A percentile compares a stretch with the other conserved stretches of the same genome.
Evolutionary conservation across 2,113 vertebrate genomes (phyloP).

Genomic region (Mesitornis unicolor): DNA sequence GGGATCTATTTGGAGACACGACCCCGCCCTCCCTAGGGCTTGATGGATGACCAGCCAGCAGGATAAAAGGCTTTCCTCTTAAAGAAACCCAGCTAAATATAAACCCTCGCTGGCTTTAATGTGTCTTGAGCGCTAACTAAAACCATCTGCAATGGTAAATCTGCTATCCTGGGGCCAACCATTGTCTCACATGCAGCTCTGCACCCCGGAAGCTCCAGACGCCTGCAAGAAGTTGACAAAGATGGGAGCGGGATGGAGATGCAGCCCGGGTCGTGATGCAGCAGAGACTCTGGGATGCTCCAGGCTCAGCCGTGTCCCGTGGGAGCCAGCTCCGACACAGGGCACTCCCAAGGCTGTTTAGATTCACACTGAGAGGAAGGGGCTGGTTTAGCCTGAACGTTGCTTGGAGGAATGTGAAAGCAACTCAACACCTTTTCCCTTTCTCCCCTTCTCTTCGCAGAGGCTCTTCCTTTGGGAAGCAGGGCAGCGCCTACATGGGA

Average conservation of each 20-base stretch:
- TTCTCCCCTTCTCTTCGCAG: not conserved
- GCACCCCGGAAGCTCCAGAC: not conserved
- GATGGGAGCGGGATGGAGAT: not conserved
- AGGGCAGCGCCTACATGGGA: not conserved
- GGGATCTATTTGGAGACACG: slow-evolving; percentile 50
- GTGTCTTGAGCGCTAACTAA: slow-evolving; percentile 63
- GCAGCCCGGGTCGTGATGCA: not conserved
- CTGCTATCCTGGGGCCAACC: not conserved
- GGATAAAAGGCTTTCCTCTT: slow-evolving; percentile 76
- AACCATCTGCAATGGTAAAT: slow-evolving; percentile 68
- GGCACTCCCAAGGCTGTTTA: not conserved
- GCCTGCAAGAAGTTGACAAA: too few relatives aligned
- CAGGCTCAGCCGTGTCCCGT: not conserved
- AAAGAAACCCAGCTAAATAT: slow-evolving; percentile 74
- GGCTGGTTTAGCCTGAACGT: not conserved
- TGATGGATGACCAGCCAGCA: slow-evolving; percentile 43
- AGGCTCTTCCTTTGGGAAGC: not conserved
- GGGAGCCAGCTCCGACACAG: not conserved
- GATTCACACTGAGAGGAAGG: not conserved
- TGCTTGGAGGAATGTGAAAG: not conserved
- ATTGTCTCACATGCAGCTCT: not conserved
- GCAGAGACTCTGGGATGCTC: not conserved
- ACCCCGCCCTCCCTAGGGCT: slow-evolving; percentile 43
- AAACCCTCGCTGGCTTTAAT: slow-evolving; percentile 65
- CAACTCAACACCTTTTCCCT: not conserved